Evolutionary conservation across 2,888 invertebrate genomes (phyloP).

Genomic region (Penaeus monodon): DNA sequence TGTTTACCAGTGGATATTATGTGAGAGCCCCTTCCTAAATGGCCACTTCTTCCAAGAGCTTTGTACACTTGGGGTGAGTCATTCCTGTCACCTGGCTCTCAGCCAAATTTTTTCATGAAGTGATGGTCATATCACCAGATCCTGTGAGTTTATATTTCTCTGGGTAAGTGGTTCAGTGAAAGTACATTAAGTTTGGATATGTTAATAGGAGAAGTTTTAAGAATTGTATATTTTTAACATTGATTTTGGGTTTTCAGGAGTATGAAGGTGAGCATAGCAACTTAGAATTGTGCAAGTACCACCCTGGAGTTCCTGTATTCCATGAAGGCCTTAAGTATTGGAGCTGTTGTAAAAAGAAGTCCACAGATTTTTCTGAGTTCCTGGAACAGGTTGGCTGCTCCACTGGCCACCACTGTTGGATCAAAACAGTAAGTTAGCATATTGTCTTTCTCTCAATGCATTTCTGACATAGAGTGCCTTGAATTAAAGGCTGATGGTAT

Average conservation of each 20-base stretch:
- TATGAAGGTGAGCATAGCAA: conserved; percentile 80
- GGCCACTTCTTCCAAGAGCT: no score
- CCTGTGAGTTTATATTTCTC: not conserved
- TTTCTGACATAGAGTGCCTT: no score
- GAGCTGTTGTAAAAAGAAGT: conserved; percentile 94
- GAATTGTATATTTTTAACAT: not conserved
- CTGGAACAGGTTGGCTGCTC: conserved; percentile 92
- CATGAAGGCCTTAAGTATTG: conserved; percentile 98
- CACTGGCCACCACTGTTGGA: conserved; percentile 88
- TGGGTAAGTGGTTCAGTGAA: not conserved
- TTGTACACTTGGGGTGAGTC: no score
- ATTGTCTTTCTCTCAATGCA: not conserved
- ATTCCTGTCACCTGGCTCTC: no score
- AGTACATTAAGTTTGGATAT: no score
- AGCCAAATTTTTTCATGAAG: no score
- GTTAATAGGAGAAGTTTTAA: not conserved
- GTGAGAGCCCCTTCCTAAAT: no score
- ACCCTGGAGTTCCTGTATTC: conserved; percentile 92
- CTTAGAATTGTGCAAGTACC: conserved; percentile 79
- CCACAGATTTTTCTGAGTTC: conserved; percentile 93
- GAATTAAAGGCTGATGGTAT: no score
- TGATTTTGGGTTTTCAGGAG: conserved; percentile 68
- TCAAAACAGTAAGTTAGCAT: conserved; percentile 72
- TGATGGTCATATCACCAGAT: not conserved
- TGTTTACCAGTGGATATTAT: no score